A percentile compares a stretch with the other conserved stretches of the same genome.
Evolutionary conservation across 53 echinoderm and acorn worm genomes (phyloP).

Genomic region (Luidia sarsii): DNA sequence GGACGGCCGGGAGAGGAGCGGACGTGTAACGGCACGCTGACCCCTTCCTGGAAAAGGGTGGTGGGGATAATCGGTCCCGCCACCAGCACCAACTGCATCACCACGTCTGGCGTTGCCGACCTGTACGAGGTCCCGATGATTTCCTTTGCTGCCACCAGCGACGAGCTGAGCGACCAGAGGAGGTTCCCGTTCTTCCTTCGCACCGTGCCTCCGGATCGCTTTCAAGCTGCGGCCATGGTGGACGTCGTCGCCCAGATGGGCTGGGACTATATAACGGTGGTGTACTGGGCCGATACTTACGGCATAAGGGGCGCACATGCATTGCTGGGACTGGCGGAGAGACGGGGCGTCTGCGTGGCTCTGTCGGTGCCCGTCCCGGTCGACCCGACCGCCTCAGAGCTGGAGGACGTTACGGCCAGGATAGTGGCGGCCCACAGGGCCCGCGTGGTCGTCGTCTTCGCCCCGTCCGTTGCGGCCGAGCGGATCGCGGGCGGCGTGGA

Average conservation of each 20-base stretch:
- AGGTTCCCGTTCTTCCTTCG: constrained; percentile 52
- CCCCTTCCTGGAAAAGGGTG: neutral
- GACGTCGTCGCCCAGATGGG: constrained; percentile 40
- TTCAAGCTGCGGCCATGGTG: constrained; percentile 45
- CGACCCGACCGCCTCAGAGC: neutral
- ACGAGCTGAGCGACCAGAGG: constrained; percentile 48
- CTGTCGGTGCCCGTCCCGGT: constrained; percentile 7
- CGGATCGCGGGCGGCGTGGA: neutral
- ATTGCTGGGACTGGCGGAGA: constrained; percentile 10
- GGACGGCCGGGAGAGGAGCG: neutral
- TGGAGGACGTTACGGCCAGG: neutral
- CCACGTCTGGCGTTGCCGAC: neutral
- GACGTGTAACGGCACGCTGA: too few species aligned
- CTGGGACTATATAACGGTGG: constrained; percentile 44
- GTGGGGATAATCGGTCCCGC: constrained; percentile 19
- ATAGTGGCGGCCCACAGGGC: neutral
- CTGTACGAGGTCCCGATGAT: constrained; percentile 33
- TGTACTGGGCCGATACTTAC: constrained; percentile 45
- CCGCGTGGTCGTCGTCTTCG: constrained; percentile 42
- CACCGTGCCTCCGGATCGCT: constrained; percentile 51
- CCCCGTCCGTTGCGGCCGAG: neutral
- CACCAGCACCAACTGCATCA: constrained; percentile 12
- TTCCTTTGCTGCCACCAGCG: constrained; percentile 36
- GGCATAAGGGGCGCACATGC: constrained; percentile 47
- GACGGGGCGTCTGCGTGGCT: constrained; percentile 39